These are phyloP conservation scores for Hybos culiciformis DNA, from an alignment of 2,888 invertebrate species.

Conservation along the genomic window DNA sequence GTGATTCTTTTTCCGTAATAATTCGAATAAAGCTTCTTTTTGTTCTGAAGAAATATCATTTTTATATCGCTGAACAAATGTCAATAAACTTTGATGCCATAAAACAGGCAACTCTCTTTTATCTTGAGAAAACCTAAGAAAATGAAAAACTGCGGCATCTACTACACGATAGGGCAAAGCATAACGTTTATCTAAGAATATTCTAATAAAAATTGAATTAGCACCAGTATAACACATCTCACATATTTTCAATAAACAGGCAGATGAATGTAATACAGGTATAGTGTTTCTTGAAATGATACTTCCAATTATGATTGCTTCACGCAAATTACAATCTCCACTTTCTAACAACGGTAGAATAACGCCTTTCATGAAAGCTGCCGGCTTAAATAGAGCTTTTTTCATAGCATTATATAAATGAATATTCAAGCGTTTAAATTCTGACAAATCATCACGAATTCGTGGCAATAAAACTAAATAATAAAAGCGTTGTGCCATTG, in stretches of 20 bases:
- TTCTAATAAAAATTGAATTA: constrained; percentile 85
- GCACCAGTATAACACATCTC: constrained; percentile 97
- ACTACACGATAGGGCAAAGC: constrained; percentile 90
- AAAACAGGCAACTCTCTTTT: constrained; percentile 76
- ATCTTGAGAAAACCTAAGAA: constrained; percentile 73
- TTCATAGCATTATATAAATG: constrained; percentile 89
- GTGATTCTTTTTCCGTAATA: constrained; percentile 38
- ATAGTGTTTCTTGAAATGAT: constrained; percentile 83
- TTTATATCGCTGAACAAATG: constrained; percentile 92
- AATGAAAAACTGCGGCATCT: constrained; percentile 90
- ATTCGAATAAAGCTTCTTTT: constrained; percentile 65
- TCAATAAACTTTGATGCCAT: constrained; percentile 92
- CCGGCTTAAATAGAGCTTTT: constrained; percentile 91
- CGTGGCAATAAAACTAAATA: constrained; percentile 85
- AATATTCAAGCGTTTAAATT: constrained; percentile 89
- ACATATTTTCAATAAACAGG: constrained; percentile 87
- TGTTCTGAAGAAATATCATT: constrained; percentile 89
- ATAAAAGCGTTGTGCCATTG: constrained; percentile 92
- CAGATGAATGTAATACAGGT: constrained; percentile 88
- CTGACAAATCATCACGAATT: constrained; percentile 86
- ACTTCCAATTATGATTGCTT: constrained; percentile 90
- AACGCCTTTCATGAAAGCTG: constrained; percentile 93
- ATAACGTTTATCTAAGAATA: constrained; percentile 94
- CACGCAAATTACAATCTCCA: constrained; percentile 86
- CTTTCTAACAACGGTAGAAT: constrained; percentile 59